These are phyloP conservation scores for Pachyrhynchus sulphureomaculatus DNA, from an alignment of 1,140 invertebrate species.

Conservation along the genomic window DNA sequence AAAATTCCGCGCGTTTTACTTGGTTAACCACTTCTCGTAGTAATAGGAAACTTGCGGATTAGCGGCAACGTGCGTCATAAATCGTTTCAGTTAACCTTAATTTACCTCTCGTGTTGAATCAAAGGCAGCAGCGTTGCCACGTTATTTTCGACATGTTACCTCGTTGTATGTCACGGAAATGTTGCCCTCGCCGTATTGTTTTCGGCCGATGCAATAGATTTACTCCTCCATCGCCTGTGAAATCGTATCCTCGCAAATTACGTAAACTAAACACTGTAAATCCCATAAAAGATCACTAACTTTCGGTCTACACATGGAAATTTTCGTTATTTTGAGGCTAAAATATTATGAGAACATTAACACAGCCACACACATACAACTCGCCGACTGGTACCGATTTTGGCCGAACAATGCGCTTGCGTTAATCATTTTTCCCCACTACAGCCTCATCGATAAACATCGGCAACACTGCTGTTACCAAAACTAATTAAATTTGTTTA, in stretches of 20 bases:
- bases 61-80: slow-evolving; percentile 12
- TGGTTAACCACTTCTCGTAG: not conserved
- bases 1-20: not conserved
- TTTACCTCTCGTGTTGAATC: not conserved
- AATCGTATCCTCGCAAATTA: not conserved
- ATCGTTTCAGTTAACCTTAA: slow-evolving; percentile 12
- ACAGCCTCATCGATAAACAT: too few relatives aligned
- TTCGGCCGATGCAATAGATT: slow-evolving; percentile 14
- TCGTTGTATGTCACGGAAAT: slow-evolving; percentile 12
- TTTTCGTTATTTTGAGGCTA: not conserved
- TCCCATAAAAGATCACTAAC: not conserved
- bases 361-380: slow-evolving; percentile 3
- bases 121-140: slow-evolving; percentile 10
- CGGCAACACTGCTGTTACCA: too few relatives aligned
- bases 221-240: not conserved
- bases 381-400: too few relatives aligned
- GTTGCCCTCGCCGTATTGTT: slow-evolving; percentile 20
- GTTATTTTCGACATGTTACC: slow-evolving; percentile 1
- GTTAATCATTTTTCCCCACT: too few relatives aligned
- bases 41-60: not conserved
- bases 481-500: too few relatives aligned
- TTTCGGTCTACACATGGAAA: not conserved
- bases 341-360: slow-evolving; percentile 10
- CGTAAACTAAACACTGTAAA: not conserved
- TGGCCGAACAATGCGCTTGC: too few relatives aligned